Conservation (phyloP, 2,888 invertebrate genomes). For the Chloroclysta siterata region DNA sequence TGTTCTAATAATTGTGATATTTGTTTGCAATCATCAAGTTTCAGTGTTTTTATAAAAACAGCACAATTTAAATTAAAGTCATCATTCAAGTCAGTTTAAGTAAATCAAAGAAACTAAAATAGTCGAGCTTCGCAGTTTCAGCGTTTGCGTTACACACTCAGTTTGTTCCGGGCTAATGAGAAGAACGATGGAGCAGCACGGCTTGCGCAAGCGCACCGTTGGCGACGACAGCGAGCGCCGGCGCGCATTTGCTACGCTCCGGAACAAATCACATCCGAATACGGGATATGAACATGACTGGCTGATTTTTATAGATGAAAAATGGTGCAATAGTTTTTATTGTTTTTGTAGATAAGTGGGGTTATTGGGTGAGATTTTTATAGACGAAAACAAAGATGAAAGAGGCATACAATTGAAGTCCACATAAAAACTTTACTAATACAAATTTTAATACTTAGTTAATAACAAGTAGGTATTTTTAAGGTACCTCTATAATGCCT, state of each 20-base stretch:
- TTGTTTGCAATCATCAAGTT: too few species aligned
- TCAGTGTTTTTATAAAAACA: too few species aligned
- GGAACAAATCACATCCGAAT: conserved; percentile 78
- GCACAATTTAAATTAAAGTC: too few species aligned
- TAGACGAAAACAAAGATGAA: not conserved
- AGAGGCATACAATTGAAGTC: too few species aligned
- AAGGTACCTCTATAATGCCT: too few species aligned
- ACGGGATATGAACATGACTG: conserved; percentile 66
- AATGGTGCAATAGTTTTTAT: conserved; percentile 32
- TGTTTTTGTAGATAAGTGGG: not conserved
- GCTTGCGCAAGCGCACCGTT: conserved; percentile 69
- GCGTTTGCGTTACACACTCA: conserved; percentile 51
- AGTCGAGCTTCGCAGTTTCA: conserved; percentile 43
- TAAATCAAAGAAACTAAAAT: too few species aligned
- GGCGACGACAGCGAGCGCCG: conserved; percentile 63
- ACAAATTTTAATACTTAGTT: too few species aligned
- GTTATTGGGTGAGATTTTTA: not conserved
- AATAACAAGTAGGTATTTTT: too few species aligned
- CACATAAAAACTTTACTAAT: too few species aligned
- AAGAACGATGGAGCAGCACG: conserved; percentile 51
- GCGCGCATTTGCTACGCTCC: conserved; percentile 72
- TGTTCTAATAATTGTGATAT: too few species aligned
- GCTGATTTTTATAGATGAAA: conserved; percentile 37
- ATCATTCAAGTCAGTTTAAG: too few species aligned
- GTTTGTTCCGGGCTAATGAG: conserved; percentile 79